These are phyloP conservation scores for Halcyon senegalensis DNA, from an alignment of 2,113 vertebrate genomes.

Conservation along the genomic window DNA sequence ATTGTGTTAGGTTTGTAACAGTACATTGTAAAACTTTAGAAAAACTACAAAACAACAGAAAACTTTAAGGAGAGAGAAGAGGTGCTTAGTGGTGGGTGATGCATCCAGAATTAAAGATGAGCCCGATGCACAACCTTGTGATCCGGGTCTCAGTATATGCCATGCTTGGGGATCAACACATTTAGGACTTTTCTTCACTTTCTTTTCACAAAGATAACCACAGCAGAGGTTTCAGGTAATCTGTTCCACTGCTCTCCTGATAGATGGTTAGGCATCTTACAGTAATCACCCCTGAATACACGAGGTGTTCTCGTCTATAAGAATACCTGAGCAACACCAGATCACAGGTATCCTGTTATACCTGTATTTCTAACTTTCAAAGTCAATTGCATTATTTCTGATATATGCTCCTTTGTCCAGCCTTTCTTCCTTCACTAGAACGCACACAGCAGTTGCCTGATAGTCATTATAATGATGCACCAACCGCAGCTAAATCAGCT, in stretches of 20 bases:
- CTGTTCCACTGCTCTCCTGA: not conserved
- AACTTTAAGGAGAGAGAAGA: not conserved
- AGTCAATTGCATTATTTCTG: not conserved
- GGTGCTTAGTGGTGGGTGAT: not conserved
- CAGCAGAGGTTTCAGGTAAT: not conserved
- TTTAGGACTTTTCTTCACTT: not conserved
- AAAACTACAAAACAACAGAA: not conserved
- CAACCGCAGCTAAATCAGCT: not conserved
- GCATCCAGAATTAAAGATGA: not conserved
- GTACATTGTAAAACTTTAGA: not conserved
- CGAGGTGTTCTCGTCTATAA: not conserved
- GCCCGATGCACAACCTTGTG: not conserved
- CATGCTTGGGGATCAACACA: rapidly evolving
- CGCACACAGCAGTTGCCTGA: not conserved
- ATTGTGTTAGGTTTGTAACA: not conserved
- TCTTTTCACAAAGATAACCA: not conserved
- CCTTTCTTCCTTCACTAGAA: not conserved
- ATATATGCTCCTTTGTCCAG: not conserved
- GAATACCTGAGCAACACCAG: not conserved
- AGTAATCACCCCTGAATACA: not conserved
- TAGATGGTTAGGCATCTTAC: not conserved
- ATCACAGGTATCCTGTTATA: not conserved
- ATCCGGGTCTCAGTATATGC: not conserved
- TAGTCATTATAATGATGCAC: not conserved
- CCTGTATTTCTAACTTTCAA: not conserved